Evolutionary conservation across 2,113 vertebrate species (phyloP), one percentile per base, ranked within the genome.

Genomic region (Pachypanchax playfairii): DNA sequence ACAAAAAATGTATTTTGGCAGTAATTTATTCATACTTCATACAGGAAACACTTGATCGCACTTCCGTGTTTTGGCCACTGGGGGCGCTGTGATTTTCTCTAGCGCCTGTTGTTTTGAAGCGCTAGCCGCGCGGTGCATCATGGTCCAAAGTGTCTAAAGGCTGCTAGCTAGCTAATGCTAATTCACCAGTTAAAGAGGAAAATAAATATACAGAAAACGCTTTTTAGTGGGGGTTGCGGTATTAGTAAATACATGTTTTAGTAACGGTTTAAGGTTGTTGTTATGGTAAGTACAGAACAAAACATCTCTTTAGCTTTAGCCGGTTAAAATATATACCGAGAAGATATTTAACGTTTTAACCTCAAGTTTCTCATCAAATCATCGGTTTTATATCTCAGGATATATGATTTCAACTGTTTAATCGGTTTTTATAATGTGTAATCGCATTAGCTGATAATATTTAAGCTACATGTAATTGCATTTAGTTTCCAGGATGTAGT

Each of bases 111-210:
- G 68, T 58, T 84, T 71, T 60, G 65, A 22, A 70, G 54, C 31
- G 21, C 13, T 2, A 1, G 31, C 44, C 5, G 67, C 46, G 12
- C 12, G 60, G 42, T 88, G 89, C 87, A 88, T 85, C 29, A 57
- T 81, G 90, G 90, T 82, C 57, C 75, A 87, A 89, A 59, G 89
- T 91, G 88, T 50, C 82, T 51, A 44, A 17, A 26, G 54, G 29
- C 3, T 22, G n/a, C n/a, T n/a, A n/a, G 41, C 44, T 36, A 53
- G 48, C 65, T 75, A 64, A 15, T 50, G 76, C 76, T 46, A 76
- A 26, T 20, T 33, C 22, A 33, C 22, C 11, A 18, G 4, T 28
- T 7, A 48, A 26, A 62, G 31, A 20, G 18, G 33, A 4, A 10
- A 51, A 18, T 61, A 63, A 68, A 55, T 39, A n/a, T 8, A 59